Base-by-base conservation (phyloP, 2,888 invertebrate genomes). In the Urechis unicinctus region DNA sequence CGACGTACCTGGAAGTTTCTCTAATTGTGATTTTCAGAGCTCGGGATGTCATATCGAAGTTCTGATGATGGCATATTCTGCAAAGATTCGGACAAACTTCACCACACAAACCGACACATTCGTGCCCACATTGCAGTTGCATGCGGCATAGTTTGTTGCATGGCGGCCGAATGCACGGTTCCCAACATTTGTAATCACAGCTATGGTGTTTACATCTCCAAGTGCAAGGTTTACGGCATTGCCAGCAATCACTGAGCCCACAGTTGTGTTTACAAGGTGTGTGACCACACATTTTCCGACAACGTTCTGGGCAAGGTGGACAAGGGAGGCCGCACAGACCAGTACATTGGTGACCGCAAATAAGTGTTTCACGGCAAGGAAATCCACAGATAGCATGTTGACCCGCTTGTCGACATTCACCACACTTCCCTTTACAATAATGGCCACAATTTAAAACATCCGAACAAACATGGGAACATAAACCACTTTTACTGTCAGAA, bases 71-170 rank as follows among this genome's bases (percentile, higher is more conserved):
- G 76, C 87, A 88, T 21, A 70, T 49, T 28, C 80, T 74, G 77
- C 87, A 88, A 52, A 83, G 66, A 31, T 73, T 73, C 21, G 85
- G 85, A 72, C 87, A 87, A 9, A 80, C 80, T 73, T 88, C 87
- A n/a, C 86, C 86, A 77, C 88, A 88, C 51, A 86, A 81, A 17
- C 87, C 86, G 68, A 85, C 81, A 75, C 87, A 71, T 5, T 69
- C 68, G 76, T 87, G 86, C 0, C 79, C 78, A 77, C 87, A 88
- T 41, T 64, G 50, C 2, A 77, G 66, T 4, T 31, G 56, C 58
- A 69, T 68, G 13, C 17, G 50, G 60, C 81, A 77, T 3, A 76
- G 72, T 48, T 67, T 63, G 42, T 72, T 54, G 53, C 79, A 79
- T 1, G 67, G 66, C 3, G 58, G 62, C 28, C 77, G 66, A 47